Evolutionary conservation across 2,888 invertebrate species (phyloP).

Genomic region (Ichneumoninae sp.): DNA sequence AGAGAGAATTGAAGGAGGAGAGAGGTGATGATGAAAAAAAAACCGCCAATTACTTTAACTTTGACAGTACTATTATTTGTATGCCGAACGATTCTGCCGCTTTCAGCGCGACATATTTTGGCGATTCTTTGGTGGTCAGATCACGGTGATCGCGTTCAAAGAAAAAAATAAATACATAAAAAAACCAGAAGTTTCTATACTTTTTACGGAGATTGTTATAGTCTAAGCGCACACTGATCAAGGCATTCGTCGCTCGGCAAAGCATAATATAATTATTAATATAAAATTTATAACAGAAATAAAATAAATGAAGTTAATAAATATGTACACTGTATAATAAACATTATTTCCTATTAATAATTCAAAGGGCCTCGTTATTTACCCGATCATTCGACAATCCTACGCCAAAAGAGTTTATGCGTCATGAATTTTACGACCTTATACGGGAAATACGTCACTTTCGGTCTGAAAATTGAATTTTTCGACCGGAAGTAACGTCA

Average conservation of each 20-base stretch:
- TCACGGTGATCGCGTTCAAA: conserved; percentile 77
- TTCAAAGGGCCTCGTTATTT: conserved; percentile 68
- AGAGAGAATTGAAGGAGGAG: conserved; percentile 57
- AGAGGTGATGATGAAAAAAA: conserved; percentile 66
- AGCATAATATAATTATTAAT: conserved; percentile 84
- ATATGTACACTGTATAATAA: conserved; percentile 84
- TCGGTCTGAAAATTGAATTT: too few species aligned
- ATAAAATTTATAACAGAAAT: conserved; percentile 84
- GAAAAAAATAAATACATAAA: conserved; percentile 74
- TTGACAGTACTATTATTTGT: conserved; percentile 84
- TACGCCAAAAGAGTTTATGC: neutral
- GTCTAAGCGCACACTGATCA: conserved; percentile 84
- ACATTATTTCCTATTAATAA: conserved; percentile 84
- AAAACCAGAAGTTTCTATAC: conserved; percentile 83
- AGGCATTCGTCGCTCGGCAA: conserved; percentile 84
- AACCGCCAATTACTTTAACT: conserved; percentile 84
- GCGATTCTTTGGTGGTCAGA: conserved; percentile 82
- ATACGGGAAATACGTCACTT: too few species aligned
- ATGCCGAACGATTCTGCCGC: conserved; percentile 84
- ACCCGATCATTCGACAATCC: neutral
- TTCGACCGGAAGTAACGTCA: too few species aligned
- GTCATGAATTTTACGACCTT: too few species aligned
- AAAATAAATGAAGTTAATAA: conserved; percentile 84
- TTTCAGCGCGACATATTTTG: conserved; percentile 84
- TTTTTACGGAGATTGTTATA: conserved; percentile 84